phyloP scores from a whole-genome alignment of 2,113 vertebrate genomes.

The Nibea coibor region DNA sequence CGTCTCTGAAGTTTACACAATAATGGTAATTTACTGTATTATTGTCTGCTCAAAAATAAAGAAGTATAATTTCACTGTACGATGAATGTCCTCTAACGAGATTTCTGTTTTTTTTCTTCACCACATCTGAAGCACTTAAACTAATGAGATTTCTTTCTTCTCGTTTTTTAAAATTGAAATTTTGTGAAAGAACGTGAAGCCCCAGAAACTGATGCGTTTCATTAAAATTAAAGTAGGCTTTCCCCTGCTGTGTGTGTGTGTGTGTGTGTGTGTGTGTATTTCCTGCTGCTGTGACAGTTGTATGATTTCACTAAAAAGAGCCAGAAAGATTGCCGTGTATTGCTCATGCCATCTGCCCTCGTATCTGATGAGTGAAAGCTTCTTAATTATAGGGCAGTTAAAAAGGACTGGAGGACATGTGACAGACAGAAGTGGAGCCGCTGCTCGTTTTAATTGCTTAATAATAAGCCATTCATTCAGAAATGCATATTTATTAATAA shows the following conservation, averaged over 20 bases:
- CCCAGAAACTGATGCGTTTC: neutral
- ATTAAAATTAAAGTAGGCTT: neutral
- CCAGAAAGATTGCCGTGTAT: neutral
- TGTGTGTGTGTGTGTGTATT: neutral
- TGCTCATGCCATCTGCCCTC: neutral
- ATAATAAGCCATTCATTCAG: neutral
- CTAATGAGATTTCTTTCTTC: neutral
- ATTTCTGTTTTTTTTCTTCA: neutral
- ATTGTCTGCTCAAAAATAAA: neutral
- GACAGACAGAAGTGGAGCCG: neutral
- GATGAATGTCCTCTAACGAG: neutral
- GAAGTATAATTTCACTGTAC: neutral
- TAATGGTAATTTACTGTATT: neutral
- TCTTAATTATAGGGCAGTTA: slow-evolving; percentile 25
- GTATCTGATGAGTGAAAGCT: slow-evolving; percentile 15
- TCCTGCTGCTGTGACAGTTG: neutral
- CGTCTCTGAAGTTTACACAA: too few relatives aligned
- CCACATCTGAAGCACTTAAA: neutral
- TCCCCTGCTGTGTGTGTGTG: neutral
- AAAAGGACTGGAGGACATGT: neutral
- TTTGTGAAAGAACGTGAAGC: neutral
- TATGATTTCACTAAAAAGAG: neutral
- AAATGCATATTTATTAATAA: neutral
- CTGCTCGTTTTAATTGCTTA: neutral
- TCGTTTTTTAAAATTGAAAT: neutral